Percentiles rank a stretch among this genome's conserved stretches.
Evolutionary conservation across 1,140 invertebrate genomes (phyloP).

Genomic region (Cyrtorhinus lividipennis): DNA sequence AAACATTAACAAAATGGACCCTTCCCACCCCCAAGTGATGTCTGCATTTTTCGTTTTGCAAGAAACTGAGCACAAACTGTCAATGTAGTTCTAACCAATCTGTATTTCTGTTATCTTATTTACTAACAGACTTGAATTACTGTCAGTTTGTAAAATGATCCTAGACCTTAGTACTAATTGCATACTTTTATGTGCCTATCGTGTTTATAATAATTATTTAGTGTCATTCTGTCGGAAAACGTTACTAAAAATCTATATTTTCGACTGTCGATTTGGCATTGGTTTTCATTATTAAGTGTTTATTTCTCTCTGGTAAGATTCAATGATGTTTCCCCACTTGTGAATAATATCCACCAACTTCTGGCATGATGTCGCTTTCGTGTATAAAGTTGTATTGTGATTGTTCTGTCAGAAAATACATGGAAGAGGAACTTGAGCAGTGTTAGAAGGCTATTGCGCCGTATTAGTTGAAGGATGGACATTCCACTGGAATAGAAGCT

Average conservation of each 20-base stretch:
- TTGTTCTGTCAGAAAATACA: background rate
- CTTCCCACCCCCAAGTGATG: too few relatives aligned
- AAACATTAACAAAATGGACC: too few relatives aligned
- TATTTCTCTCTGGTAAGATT: too few relatives aligned
- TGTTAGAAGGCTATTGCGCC: too few relatives aligned
- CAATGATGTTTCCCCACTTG: background rate
- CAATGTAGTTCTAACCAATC: background rate
- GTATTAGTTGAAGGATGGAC: too few relatives aligned
- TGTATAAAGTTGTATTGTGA: background rate
- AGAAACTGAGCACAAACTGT: background rate
- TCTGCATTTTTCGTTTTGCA: background rate
- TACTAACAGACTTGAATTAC: slow-evolving; percentile 2
- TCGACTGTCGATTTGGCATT: background rate
- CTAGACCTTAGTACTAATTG: background rate
- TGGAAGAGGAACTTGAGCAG: background rate
- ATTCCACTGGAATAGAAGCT: too few relatives aligned
- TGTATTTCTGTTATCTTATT: background rate
- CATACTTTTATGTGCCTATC: background rate
- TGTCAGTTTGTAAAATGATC: background rate
- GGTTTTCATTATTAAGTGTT: background rate
- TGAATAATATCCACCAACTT: background rate
- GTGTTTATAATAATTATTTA: background rate
- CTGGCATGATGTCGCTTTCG: background rate
- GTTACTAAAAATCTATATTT: background rate
- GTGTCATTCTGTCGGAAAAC: background rate